Conservation (phyloP, 2,888 invertebrate species). For the Luffia ferchaultella region DNA sequence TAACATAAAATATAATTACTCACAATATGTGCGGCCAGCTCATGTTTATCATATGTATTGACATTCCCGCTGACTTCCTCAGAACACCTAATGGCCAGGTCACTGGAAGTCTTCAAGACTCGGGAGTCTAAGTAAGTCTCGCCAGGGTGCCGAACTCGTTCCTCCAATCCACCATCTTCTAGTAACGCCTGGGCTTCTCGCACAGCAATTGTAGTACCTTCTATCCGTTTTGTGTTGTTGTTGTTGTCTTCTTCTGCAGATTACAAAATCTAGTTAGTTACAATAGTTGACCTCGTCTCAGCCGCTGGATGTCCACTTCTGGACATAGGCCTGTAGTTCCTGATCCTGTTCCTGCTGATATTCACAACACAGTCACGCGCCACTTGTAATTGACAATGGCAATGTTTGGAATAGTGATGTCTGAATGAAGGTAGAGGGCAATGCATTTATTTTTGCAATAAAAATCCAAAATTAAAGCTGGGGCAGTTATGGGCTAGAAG, state of each 20-base stretch:
- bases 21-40: constrained; percentile 56
- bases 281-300: no score
- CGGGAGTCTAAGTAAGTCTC: constrained; percentile 42
- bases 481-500: no score
- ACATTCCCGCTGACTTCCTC: constrained; percentile 43
- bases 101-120: constrained; percentile 42
- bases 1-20: constrained; percentile 18
- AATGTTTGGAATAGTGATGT: no score
- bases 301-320: no score
- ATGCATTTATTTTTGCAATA: no score
- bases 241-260: constrained; percentile 27
- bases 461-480: no score
- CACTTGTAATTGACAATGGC: no score
- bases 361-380: no score
- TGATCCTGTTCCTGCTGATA: no score
- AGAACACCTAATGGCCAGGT: constrained; percentile 35
- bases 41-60: constrained; percentile 51
- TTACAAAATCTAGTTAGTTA: no score
- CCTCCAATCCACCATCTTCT: constrained; percentile 32
- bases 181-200: constrained; percentile 30
- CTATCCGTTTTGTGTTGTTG: constrained; percentile 34
- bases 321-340: no score
- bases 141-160: constrained; percentile 39
- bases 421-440: no score
- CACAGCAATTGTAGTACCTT: constrained; percentile 32